Base-by-base conservation (phyloP, 1,140 invertebrate species). In the Drosophila tristis region DNA sequence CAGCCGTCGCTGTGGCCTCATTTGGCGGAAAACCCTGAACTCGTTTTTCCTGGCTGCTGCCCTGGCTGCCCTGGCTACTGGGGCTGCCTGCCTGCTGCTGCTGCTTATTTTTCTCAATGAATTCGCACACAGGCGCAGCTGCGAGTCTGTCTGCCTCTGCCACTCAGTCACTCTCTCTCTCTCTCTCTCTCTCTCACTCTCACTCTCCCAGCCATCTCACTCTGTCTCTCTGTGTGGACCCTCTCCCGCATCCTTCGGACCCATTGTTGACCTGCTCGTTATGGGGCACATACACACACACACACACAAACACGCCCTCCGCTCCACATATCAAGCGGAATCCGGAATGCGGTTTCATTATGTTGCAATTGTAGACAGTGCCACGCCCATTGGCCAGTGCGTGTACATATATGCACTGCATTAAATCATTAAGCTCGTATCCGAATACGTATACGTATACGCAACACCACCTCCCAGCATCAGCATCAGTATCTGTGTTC, bases 71-170 rank as follows among this genome's bases (percentile, higher is more conserved):
- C 47, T 50, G 43, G 43, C 20, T 20, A 20, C 20, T 20, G 20
- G 20, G 20, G 20, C 35, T 25, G 61, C 54, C 67, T 59, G 63
- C 60, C 64, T 62, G 65, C 70, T 16, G 16, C 70, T 16, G 16
- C 16, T 71, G 60, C 66, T 65, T 79, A 82, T 86, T 90, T 90
- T 90, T 82, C 87, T 90, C 87, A 90, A 90, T 90, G 87, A 90
- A 90, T 70, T 90, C 87, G 54, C 73, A 82, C 74, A 86, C 70
- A 81, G 63, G 64, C 59, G 57, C 70, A 79, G 74, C 26, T 72
- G 50, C 50, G 63, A 63, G 61, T 70, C 60, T 64, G 77, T 53
- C 58, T 70, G 42, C 29, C 57, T 60, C 53, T 65, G 35, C 43
- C 55, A n/a, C 20, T 16, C 43, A 42, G 11, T 48, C 57, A n/a